Conservation (phyloP, 2,797 vertebrate genomes). For the Novumbra hubbsi region DNA sequence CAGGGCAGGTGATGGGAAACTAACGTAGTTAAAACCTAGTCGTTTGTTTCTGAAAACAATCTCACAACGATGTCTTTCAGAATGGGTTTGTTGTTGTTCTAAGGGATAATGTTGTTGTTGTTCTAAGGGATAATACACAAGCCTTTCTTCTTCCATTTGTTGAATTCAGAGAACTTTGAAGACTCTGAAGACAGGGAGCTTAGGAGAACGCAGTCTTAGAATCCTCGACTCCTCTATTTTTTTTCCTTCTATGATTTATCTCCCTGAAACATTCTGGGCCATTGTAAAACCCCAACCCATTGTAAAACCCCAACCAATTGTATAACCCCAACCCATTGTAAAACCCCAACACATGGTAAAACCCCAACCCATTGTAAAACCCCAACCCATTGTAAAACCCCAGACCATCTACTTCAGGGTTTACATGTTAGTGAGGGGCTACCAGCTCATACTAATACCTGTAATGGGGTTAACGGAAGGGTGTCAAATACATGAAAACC, state of each 20-base stretch:
- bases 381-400: no score
- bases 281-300: no score
- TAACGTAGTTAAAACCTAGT: slow-evolving; percentile 9
- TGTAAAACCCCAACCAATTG: no score
- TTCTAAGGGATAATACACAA: slow-evolving; percentile 39
- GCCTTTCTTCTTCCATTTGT: slow-evolving; percentile 31
- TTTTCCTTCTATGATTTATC: background rate
- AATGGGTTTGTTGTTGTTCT: slow-evolving; percentile 43
- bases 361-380: no score
- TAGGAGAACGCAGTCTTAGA: background rate
- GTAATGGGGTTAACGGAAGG: background rate
- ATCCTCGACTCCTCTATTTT: background rate
- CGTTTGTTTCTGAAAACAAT: slow-evolving; percentile 54
- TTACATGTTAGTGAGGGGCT: background rate
- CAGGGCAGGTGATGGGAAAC: slow-evolving; percentile 58
- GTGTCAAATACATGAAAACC: background rate
- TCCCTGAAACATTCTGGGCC: background rate
- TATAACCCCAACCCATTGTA: no score
- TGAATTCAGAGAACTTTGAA: slow-evolving; percentile 37
- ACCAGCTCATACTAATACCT: background rate
- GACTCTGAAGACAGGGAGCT: slow-evolving; percentile 17
- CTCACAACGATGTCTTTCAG: slow-evolving; percentile 46
- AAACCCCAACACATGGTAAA: no score
- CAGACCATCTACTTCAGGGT: background rate
- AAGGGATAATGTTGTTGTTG: slow-evolving; percentile 44